phyloP scores from a whole-genome alignment of 2,113 vertebrate genomes.

The Clinocottus analis region DNA sequence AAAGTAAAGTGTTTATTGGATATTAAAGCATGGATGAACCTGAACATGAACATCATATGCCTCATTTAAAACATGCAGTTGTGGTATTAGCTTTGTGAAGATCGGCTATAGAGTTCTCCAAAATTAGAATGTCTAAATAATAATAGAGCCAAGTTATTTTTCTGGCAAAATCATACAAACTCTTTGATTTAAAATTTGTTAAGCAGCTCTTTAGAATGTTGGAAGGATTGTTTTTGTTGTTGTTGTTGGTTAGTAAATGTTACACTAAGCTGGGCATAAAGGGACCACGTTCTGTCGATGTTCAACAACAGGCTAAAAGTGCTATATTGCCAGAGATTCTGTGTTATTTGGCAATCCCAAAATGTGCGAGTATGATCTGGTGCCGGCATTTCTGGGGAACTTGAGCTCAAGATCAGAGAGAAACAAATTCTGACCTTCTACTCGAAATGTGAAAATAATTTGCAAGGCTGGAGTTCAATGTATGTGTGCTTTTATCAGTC shows the following conservation, averaged over 20 bases:
- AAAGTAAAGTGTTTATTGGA: too few relatives aligned
- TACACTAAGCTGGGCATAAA: background rate
- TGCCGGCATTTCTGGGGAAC: background rate
- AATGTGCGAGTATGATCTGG: background rate
- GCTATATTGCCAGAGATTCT: background rate
- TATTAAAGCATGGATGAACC: too few relatives aligned
- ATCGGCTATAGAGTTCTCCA: background rate
- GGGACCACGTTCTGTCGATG: background rate
- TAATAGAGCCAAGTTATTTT: background rate
- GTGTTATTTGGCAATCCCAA: background rate
- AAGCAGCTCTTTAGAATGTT: background rate
- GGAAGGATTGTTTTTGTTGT: background rate
- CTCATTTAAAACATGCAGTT: too few relatives aligned
- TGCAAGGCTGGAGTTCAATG: conserved; percentile 25
- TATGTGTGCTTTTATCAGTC: conserved; percentile 16
- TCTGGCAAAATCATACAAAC: background rate
- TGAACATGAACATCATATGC: too few relatives aligned
- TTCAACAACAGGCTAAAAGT: background rate
- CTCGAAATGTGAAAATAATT: conserved; percentile 42
- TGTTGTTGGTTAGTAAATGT: background rate
- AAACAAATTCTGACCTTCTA: conserved; percentile 7
- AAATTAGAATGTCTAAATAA: background rate
- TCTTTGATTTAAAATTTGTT: background rate
- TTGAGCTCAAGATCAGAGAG: conserved; percentile 4
- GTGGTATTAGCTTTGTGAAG: too few relatives aligned